A percentile compares a stretch with the other conserved stretches of the same genome.
phyloP scores from a whole-genome alignment of 2,113 vertebrate species.

The Ailuropoda melanoleuca region DNA sequence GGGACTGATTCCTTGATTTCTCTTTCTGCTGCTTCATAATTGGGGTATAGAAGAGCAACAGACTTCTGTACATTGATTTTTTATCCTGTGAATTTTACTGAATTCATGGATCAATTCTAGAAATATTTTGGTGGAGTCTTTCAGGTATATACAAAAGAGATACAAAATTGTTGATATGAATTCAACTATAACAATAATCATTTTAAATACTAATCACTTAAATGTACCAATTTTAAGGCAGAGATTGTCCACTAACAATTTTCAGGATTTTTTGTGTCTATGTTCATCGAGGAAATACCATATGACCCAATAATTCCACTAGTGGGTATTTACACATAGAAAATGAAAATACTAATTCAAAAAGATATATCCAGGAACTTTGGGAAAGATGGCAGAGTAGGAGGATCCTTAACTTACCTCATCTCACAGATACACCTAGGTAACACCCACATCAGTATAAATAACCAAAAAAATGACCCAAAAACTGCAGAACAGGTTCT shows the following conservation, averaged over 20 bases:
- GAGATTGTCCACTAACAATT: background rate
- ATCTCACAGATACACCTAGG: background rate
- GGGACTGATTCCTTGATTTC: background rate
- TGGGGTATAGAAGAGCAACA: background rate
- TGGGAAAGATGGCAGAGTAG: background rate
- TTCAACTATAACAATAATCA: background rate
- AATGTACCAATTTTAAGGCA: background rate
- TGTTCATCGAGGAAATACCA: background rate
- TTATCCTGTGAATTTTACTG: background rate
- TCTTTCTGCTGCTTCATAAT: background rate
- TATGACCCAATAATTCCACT: background rate
- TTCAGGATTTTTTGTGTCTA: background rate
- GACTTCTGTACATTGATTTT: background rate
- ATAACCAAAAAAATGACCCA: background rate
- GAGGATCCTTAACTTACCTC: background rate
- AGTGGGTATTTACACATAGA: background rate
- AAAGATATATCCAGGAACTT: background rate
- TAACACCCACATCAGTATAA: background rate
- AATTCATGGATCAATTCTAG: background rate
- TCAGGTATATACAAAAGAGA: background rate
- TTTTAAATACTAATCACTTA: background rate
- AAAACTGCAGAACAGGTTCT: background rate
- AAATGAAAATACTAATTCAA: background rate
- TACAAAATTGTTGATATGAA: background rate
- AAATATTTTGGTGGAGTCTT: background rate